Evolutionary conservation across 2,113 vertebrate species (phyloP).

Genomic region (Narcine bancroftii): DNA sequence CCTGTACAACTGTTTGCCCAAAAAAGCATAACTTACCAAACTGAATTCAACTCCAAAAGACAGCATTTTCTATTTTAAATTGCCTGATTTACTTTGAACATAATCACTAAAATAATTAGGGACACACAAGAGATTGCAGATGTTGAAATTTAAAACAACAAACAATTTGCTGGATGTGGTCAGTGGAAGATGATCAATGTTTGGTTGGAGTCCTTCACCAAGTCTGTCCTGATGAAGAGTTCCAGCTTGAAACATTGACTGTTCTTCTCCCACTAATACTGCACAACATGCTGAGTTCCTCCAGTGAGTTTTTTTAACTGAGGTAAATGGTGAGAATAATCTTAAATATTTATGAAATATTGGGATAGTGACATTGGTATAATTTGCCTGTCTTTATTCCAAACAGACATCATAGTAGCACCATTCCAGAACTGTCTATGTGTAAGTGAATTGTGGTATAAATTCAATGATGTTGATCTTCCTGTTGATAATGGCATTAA

Average conservation of each 20-base stretch:
- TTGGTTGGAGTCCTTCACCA: too few species aligned
- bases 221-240: too few species aligned
- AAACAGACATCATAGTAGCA: not conserved
- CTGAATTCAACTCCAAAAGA: not conserved
- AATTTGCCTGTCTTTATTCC: not conserved
- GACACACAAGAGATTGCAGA: too few species aligned
- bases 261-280: too few species aligned
- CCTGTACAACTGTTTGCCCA: not conserved
- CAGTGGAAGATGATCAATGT: too few species aligned
- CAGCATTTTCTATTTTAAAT: not conserved
- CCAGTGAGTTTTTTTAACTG: too few species aligned
- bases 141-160: too few species aligned
- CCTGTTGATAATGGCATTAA: not conserved
- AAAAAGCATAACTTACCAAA: not conserved
- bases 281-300: too few species aligned
- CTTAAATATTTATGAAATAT: not conserved
- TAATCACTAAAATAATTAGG: not conserved
- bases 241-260: too few species aligned
- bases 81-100: not conserved
- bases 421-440: not conserved
- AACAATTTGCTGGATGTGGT: too few species aligned
- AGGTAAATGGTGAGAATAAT: not conserved
- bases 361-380: not conserved
- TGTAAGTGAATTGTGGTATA: not conserved
- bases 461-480: not conserved